Percentiles rank a stretch among this genome's conserved stretches.
Evolutionary conservation across 2,113 vertebrate genomes (phyloP).

Genomic region (Pterocles burchelli): DNA sequence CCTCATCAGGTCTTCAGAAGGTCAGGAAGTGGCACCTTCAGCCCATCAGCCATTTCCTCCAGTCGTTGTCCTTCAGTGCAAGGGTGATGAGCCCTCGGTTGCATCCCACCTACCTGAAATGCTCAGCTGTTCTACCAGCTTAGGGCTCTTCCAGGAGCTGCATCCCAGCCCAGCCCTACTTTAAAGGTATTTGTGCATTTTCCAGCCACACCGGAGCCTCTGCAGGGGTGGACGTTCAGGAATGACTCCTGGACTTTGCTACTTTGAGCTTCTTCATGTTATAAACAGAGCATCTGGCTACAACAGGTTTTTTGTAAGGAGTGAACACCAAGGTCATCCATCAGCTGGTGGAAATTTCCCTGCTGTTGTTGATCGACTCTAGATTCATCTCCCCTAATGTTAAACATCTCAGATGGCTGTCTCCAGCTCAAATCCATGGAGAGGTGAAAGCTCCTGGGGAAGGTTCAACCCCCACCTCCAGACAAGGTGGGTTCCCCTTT

Average conservation of each 20-base stretch:
- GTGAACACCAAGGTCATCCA: background rate
- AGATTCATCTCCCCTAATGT: background rate
- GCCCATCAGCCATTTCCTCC: no score
- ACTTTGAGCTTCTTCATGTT: background rate
- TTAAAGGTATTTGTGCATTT: background rate
- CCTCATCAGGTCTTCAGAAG: fast-evolving
- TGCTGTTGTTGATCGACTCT: background rate
- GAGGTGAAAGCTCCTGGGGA: background rate
- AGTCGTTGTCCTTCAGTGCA: background rate
- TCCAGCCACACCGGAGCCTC: background rate
- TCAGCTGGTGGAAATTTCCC: background rate
- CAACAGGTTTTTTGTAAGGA: background rate
- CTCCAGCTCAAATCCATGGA: background rate
- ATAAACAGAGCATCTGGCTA: background rate
- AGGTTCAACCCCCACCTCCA: background rate
- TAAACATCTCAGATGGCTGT: background rate
- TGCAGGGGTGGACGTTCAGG: background rate
- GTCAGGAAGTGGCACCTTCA: background rate
- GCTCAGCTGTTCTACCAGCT: background rate
- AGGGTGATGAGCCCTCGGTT: background rate
- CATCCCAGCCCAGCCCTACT: background rate
- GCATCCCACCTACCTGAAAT: background rate
- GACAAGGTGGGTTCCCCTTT: background rate
- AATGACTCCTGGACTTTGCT: background rate
- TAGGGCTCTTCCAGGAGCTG: background rate